Percentiles rank a stretch among this genome's conserved stretches.
These are phyloP conservation scores for Pristionchus mayeri DNA, from an alignment of 2,888 invertebrate genomes.

Conservation along the genomic window DNA sequence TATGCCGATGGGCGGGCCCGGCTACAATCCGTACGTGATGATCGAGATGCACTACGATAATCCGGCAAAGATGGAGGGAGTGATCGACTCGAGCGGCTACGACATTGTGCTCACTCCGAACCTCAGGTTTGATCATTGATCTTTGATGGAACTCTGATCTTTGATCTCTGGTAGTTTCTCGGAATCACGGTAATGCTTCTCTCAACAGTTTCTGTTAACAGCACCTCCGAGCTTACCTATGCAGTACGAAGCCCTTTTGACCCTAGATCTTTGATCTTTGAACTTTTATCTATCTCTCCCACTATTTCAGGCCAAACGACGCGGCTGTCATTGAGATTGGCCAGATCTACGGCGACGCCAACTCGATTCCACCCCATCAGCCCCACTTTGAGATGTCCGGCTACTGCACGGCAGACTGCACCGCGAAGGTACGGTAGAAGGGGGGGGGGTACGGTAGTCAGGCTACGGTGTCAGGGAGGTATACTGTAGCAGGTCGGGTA, in stretches of 20 bases:
- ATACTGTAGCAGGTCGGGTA: not conserved
- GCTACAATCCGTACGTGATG: constrained; percentile 89
- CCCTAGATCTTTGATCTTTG: not conserved
- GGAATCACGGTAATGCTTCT: too few species aligned
- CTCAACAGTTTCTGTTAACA: too few species aligned
- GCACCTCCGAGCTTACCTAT: too few species aligned
- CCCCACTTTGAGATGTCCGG: constrained; percentile 87
- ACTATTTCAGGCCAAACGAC: constrained; percentile 83
- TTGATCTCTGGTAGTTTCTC: too few species aligned
- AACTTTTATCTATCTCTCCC: too few species aligned
- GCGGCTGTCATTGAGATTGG: constrained; percentile 97
- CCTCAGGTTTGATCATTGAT: too few species aligned
- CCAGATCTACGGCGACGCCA: constrained; percentile 96
- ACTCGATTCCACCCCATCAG: constrained; percentile 93
- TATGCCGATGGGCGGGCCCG: constrained; percentile 89
- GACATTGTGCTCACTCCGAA: constrained; percentile 58
- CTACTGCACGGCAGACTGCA: constrained; percentile 93
- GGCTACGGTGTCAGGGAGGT: not conserved
- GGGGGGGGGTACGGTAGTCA: not conserved
- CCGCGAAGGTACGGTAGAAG: constrained; percentile 83
- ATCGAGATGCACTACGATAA: constrained; percentile 98
- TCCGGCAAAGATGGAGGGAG: constrained; percentile 84
- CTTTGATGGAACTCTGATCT: too few species aligned
- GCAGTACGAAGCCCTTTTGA: not conserved
- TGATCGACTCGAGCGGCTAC: constrained; percentile 69